Base-by-base conservation (phyloP, 2,888 invertebrate species). In the Polydrusus pterygomalis region DNA sequence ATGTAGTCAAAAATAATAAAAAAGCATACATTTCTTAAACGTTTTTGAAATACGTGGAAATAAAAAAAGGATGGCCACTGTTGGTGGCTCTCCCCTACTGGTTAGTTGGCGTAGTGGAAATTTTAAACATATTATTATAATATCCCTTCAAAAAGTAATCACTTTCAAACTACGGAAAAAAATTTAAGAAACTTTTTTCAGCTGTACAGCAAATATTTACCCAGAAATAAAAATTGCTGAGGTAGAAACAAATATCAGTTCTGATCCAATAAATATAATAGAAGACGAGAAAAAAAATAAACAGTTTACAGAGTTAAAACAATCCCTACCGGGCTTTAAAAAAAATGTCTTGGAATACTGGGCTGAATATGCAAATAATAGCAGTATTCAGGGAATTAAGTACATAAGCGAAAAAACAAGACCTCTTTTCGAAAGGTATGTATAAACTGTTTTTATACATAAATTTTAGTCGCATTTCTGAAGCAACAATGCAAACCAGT, bases 321-420 rank as follows among this genome's bases (percentile, higher is more conserved):
- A 81, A 30, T 83, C 83, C 49, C 83, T 81, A 77, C 85, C 86
- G 8, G 83, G 84, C 13, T 86, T 85, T 73, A 71, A 82, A 11
- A 83, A 82, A 68, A 86, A 87, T 77, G 71, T 84, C 40, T 72
- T 78, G 64, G 81, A 84, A 69, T 87, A 87, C 79, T 82, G 86
- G 45, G 81, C 82, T 2, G 85, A 87, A 78, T 87, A 84, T 76
- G 82, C 85, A 17, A 82, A 81, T 51, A 84, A 84, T 73, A 87
- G 87, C 7, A 85, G 87, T 34, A 83, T 88, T 10, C 88, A 87
- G 78, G 88, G 88, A 0, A 84, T 87, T 58, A 83, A 85, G 71
- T 88, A 88, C 80, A 83, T 87, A 80, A 86, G 87, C 7, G 88
- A 88, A 78, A 82, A 82, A 20, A 83, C 84, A 13, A 80, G 88